phyloP scores from a whole-genome alignment of 2,888 invertebrate species.

The Synanthedon formicaeformis region DNA sequence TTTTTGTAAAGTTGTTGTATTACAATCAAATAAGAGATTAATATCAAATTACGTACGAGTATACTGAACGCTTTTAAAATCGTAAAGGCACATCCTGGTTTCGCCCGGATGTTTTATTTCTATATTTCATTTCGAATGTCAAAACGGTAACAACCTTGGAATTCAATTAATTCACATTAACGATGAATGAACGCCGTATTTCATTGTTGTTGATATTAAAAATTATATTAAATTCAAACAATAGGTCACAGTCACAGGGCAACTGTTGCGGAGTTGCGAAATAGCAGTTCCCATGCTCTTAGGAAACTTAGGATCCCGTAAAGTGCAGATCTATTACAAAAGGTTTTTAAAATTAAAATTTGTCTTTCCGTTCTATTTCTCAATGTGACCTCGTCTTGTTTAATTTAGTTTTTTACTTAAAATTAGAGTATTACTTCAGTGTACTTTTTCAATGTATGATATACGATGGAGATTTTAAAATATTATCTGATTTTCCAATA shows the following conservation, averaged over 20 bases:
- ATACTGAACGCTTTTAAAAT: too few relatives aligned
- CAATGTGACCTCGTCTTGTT: conserved; percentile 8
- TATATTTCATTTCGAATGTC: not conserved
- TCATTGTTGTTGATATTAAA: conserved; percentile 21
- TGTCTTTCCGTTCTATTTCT: conserved; percentile 12
- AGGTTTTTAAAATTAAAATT: conserved; percentile 6
- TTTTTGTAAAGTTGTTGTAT: too few relatives aligned
- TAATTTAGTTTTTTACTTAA: not conserved
- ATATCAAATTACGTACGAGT: too few relatives aligned
- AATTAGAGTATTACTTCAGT: too few relatives aligned
- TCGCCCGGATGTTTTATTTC: not conserved
- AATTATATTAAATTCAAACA: conserved; percentile 16
- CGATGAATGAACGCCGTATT: conserved; percentile 12
- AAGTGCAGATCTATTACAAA: not conserved
- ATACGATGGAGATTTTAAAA: too few relatives aligned
- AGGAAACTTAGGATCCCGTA: conserved; percentile 6
- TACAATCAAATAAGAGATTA: too few relatives aligned
- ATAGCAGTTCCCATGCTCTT: conserved; percentile 14
- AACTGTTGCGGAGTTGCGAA: conserved; percentile 12
- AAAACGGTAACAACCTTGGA: conserved; percentile 1
- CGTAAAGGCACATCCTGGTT: not conserved
- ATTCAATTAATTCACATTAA: conserved; percentile 1
- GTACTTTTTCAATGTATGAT: too few relatives aligned
- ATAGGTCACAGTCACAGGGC: conserved; percentile 20
- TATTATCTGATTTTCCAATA: too few relatives aligned